Percentiles rank a stretch among this genome's conserved stretches.
phyloP scores from a whole-genome alignment of 1,140 invertebrate genomes.

The Drosophila asahinai region DNA sequence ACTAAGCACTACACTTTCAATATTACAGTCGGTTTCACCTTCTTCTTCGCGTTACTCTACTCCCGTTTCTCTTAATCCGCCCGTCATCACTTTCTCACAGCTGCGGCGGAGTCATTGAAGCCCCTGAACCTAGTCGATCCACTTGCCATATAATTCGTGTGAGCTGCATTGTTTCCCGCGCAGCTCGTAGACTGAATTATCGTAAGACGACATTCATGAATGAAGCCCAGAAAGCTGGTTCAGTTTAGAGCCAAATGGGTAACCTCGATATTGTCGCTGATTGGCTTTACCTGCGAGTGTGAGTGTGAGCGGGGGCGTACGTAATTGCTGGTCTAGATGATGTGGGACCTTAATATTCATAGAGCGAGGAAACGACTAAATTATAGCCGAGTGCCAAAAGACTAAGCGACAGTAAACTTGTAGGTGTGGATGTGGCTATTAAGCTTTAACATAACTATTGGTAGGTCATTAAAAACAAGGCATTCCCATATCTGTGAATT shows the following conservation, averaged over 20 bases:
- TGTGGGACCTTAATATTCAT: conserved; percentile 60
- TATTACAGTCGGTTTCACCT: conserved; percentile 49
- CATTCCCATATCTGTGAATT: conserved; percentile 8
- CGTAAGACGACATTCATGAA: conserved; percentile 48
- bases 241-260: conserved; percentile 22
- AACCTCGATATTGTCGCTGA: conserved; percentile 38
- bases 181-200: conserved; percentile 8
- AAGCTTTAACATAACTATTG: conserved; percentile 22
- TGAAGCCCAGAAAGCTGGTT: conserved; percentile 41
- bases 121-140: conserved; percentile 47
- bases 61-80: conserved; percentile 53
- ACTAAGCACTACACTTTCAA: conserved; percentile 60
- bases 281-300: conserved; percentile 21
- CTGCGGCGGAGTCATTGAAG: conserved; percentile 16
- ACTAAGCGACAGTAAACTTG: conserved; percentile 18
- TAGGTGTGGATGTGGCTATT: conserved; percentile 38
- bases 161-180: conserved; percentile 17
- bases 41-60: conserved; percentile 18
- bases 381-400: conserved; percentile 19
- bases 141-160: conserved; percentile 45
- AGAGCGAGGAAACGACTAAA: conserved; percentile 32
- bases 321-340: conserved; percentile 37
- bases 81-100: conserved; percentile 40
- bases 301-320: conserved; percentile 34
- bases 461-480: conserved; percentile 1